A percentile compares a stretch with the other conserved stretches of the same genome.
phyloP scores from a whole-genome alignment of 2,797 vertebrate genomes.

The Rhodeus uyekii region DNA sequence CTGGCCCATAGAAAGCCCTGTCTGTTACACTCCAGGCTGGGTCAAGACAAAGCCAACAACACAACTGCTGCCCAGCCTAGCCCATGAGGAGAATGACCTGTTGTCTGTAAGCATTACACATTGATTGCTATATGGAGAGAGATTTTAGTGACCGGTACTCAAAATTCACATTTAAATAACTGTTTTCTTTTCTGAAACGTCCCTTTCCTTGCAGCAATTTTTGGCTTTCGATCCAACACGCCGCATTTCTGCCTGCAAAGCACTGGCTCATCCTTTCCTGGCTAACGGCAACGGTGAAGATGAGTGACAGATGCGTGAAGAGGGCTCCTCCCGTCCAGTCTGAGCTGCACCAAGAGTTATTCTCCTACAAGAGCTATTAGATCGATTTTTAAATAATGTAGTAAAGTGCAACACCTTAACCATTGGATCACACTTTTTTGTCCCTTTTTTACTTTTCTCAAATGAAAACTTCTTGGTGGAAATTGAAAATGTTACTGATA shows the following conservation, averaged over 20 bases:
- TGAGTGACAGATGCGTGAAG: background rate
- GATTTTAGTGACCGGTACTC: background rate
- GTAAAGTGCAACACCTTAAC: background rate
- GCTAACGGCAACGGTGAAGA: constrained; percentile 22
- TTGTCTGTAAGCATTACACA: constrained; percentile 67
- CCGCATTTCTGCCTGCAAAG: constrained; percentile 75
- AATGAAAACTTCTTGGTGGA: background rate
- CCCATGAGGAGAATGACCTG: constrained; percentile 68
- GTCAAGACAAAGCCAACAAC: constrained; percentile 49
- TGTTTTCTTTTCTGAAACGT: constrained; percentile 5
- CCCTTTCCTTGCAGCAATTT: constrained; percentile 68
- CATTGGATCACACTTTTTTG: background rate
- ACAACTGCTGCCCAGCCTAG: constrained; percentile 65
- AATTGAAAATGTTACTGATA: background rate
- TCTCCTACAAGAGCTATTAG: constrained; percentile 31
- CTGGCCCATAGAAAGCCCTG: constrained; percentile 74
- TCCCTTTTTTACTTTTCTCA: background rate
- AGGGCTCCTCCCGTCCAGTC: background rate
- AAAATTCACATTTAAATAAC: background rate
- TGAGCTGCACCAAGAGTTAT: background rate
- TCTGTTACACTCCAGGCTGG: constrained; percentile 67
- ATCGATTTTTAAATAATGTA: background rate
- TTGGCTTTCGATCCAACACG: constrained; percentile 70
- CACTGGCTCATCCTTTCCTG: constrained; percentile 75
- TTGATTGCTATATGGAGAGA: background rate